Conservation (phyloP, 2,797 vertebrate genomes). For the Spinibarbus caldwelli region DNA sequence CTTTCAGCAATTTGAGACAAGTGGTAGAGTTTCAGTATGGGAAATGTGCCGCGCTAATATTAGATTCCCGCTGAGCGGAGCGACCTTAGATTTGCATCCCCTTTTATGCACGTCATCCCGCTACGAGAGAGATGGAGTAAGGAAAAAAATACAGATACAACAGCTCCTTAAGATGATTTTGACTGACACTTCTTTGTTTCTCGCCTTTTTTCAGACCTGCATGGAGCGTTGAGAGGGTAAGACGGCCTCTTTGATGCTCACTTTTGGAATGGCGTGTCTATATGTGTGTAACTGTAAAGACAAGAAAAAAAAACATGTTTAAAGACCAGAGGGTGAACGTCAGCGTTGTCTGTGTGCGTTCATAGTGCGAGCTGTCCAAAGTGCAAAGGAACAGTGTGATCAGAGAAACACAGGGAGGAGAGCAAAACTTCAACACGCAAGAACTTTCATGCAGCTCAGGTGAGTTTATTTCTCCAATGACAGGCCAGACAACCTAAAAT, state of each 20-base stretch:
- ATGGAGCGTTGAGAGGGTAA: slow-evolving; percentile 54
- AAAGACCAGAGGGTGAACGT: slow-evolving; percentile 13
- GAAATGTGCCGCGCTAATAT: slow-evolving; percentile 84
- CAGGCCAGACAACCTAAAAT: neutral
- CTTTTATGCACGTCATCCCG: slow-evolving; percentile 19
- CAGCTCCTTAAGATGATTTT: slow-evolving; percentile 43
- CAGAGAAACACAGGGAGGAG: slow-evolving; percentile 58
- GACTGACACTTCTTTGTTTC: slow-evolving; percentile 45
- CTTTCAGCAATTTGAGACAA: slow-evolving; percentile 76
- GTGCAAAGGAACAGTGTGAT: slow-evolving; percentile 60
- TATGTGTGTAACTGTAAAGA: neutral
- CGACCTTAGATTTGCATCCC: slow-evolving; percentile 60
- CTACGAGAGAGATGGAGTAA: slow-evolving; percentile 6
- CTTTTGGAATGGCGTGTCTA: neutral
- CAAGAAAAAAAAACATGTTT: neutral
- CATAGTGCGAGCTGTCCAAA: slow-evolving; percentile 71
- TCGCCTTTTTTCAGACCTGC: slow-evolving; percentile 57
- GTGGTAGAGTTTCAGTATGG: slow-evolving; percentile 76
- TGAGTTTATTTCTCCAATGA: slow-evolving; percentile 57
- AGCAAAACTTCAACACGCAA: slow-evolving; percentile 53
- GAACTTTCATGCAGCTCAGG: slow-evolving; percentile 70
- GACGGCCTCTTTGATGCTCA: slow-evolving; percentile 2
- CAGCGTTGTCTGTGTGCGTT: slow-evolving; percentile 24
- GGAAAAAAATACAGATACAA: slow-evolving; percentile 38
- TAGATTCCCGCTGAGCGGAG: slow-evolving; percentile 76